Conservation (phyloP, 2,797 vertebrate genomes). For the Poeciliopsis paucimaculata region DNA sequence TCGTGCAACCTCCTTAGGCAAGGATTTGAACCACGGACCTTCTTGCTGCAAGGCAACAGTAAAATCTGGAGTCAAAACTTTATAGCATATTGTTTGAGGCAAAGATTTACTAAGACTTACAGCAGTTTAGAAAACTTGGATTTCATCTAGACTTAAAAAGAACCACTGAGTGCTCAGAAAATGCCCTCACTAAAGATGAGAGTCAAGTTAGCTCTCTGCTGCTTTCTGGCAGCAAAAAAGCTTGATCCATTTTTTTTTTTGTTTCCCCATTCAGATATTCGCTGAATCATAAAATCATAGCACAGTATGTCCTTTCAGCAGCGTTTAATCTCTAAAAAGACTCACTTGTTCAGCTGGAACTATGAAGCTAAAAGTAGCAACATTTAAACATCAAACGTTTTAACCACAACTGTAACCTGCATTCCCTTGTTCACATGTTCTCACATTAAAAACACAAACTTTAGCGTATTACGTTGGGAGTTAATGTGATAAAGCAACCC, state of each 20-base stretch:
- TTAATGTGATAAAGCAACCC: neutral
- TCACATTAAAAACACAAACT: neutral
- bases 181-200: constrained; percentile 25
- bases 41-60: neutral
- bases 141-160: constrained; percentile 38
- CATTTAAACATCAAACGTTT: neutral
- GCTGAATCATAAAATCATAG: constrained; percentile 38
- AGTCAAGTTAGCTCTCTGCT: constrained; percentile 55
- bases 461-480: neutral
- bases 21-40: neutral
- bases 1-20: neutral
- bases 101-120: constrained; percentile 2
- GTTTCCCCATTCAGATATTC: constrained; percentile 27
- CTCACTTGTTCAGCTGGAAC: constrained; percentile 25
- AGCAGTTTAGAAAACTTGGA: constrained; percentile 23
- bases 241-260: constrained; percentile 21
- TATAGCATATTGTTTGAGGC: constrained; percentile 15
- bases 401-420: constrained; percentile 9
- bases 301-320: constrained; percentile 34
- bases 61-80: neutral
- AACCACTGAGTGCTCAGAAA: constrained; percentile 35
- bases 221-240: constrained; percentile 37
- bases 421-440: neutral
- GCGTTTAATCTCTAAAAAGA: constrained; percentile 36
- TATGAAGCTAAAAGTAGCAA: constrained; percentile 15